A percentile compares a stretch with the other conserved stretches of the same genome.
These are phyloP conservation scores for Eclectus roratus DNA, from an alignment of 2,113 vertebrate genomes.

Conservation along the genomic window DNA sequence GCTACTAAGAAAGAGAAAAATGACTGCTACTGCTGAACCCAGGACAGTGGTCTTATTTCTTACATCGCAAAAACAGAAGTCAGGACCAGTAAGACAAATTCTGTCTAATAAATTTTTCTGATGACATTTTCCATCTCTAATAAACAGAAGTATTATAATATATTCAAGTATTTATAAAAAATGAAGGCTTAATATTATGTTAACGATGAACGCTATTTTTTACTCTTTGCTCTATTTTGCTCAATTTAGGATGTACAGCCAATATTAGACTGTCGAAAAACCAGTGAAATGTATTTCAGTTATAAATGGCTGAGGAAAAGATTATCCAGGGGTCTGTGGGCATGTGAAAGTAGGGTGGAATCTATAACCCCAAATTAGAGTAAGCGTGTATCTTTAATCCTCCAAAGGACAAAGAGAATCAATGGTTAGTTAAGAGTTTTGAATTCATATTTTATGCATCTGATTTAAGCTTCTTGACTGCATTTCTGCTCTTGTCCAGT, in stretches of 20 bases:
- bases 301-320: neutral
- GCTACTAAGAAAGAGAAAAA: no score
- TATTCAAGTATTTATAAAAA: neutral
- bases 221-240: neutral
- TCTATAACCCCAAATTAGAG: neutral
- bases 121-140: neutral
- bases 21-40: no score
- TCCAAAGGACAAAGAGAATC: neutral
- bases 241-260: neutral
- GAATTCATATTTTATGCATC: neutral
- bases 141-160: neutral
- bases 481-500: neutral
- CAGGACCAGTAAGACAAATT: neutral
- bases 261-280: neutral
- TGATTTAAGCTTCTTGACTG: neutral
- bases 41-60: neutral
- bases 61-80: neutral
- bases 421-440: neutral
- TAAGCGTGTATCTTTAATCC: neutral
- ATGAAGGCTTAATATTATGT: neutral
- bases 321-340: fast-evolving
- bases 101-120: neutral
- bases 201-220: neutral
- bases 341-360: neutral
- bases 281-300: neutral